A percentile compares a stretch with the other conserved stretches of the same genome.
These are phyloP conservation scores for Phalacrocorax carbo DNA, from an alignment of 2,113 vertebrate species.

Conservation along the genomic window DNA sequence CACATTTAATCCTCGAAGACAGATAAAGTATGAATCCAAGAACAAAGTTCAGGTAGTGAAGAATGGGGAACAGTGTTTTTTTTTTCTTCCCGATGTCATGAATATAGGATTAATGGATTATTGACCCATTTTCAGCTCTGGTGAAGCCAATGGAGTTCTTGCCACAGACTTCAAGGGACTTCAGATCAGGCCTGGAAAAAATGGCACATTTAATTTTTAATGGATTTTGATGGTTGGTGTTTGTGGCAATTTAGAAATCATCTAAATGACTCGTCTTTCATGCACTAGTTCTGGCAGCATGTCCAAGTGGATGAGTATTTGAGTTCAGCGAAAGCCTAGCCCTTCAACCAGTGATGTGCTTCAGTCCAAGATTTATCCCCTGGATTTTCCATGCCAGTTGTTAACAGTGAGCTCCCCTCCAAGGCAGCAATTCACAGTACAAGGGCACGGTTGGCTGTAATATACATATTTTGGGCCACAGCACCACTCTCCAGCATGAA, in stretches of 20 bases:
- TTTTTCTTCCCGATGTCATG: not conserved
- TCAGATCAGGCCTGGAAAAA: not conserved
- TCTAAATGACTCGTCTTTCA: not conserved
- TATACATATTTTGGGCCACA: not conserved
- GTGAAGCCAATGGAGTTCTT: not conserved
- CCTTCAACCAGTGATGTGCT: not conserved
- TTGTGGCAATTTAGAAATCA: not conserved
- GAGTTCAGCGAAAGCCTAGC: not conserved
- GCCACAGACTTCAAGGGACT: not conserved
- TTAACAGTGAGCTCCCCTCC: not conserved
- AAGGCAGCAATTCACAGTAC: not conserved
- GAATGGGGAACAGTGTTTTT: not conserved
- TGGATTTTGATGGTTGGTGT: not conserved
- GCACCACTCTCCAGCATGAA: not conserved
- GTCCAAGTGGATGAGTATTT: not conserved
- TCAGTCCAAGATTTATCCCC: not conserved
- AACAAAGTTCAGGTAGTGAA: not conserved
- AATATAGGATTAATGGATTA: not conserved
- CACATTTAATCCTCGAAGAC: not conserved
- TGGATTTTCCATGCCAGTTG: not conserved
- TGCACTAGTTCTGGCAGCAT: not conserved
- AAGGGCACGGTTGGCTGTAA: not conserved
- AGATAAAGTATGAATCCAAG: not conserved
- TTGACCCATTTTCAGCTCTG: not conserved
- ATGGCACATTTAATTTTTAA: not conserved